Base-by-base conservation (phyloP, 2,888 invertebrate genomes). In the Petrophora chlorosata region DNA sequence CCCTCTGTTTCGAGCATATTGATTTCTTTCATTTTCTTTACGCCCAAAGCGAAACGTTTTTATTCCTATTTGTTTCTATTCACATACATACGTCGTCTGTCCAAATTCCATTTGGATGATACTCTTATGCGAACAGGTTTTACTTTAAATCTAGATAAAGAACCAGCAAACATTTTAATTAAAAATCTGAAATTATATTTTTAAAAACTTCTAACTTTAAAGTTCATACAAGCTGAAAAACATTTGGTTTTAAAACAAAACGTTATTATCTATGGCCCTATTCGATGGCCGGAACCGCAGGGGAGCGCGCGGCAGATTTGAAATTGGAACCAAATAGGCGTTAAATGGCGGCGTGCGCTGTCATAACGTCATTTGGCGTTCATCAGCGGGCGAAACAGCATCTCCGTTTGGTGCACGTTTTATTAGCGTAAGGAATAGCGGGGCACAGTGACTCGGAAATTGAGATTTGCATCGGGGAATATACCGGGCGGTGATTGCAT, bases 311-410 rank as follows among this genome's bases (percentile, higher is more conserved):
- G 85, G 74, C 75, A 87, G 83, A 90, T 91, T 92, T 90, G 91
- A 89, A 85, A 88, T 90, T 90, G 91, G 90, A 91, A 85, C 87
- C 92, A 92, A 92, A 92, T 92, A 92, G 92, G 92, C 92, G 92
- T 92, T 92, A 92, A 92, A 92, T 92, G 91, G 92, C 91, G 90
- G 88, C 91, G 87, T 82, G 83, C 85, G 85, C 82, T 86, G 85
- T 87, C 85, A 88, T 89, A 90, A 90, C 89, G 76, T 85, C 85
- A 86, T 90, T 90, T 89, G 84, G 79, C 86, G 87, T 85, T 90
- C 90, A 90, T 90, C 90, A 90, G 83, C 79, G 79, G 76, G 77
- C 87, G 83, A 84, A 85, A 88, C 86, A 87, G 87, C 89, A 85
- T 84, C 84, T 81, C 82, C 82, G 84, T 80, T 82, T 84, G 87